These are phyloP conservation scores for Meloidogyne exigua DNA, from an alignment of 1,140 invertebrate species.

Conservation along the genomic window DNA sequence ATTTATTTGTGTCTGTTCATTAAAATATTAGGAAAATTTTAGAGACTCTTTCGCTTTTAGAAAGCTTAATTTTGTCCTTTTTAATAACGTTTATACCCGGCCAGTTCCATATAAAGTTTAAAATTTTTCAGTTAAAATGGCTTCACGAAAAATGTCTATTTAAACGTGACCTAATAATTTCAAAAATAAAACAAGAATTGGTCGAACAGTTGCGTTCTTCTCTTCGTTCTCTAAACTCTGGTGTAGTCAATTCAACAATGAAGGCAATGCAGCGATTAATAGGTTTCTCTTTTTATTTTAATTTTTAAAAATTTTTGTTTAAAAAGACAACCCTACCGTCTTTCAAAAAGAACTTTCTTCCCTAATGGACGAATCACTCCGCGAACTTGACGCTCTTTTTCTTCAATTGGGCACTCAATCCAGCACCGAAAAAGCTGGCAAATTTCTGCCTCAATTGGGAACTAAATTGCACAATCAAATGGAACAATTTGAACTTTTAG, in stretches of 20 bases:
- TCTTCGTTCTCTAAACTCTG: constrained; percentile 32
- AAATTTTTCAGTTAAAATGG: constrained; percentile 33
- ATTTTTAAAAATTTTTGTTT: constrained; percentile 8
- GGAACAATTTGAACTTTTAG: constrained; percentile 59
- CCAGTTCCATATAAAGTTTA: too few relatives aligned
- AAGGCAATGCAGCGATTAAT: constrained; percentile 27
- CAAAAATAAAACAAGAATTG: constrained; percentile 34
- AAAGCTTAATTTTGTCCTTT: too few relatives aligned
- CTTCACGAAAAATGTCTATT: constrained; percentile 47
- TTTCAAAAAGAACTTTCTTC: constrained; percentile 47
- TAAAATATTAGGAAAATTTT: too few relatives aligned
- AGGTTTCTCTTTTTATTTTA: not conserved
- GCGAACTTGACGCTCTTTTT: constrained; percentile 50
- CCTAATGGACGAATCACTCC: constrained; percentile 46
- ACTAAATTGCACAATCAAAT: constrained; percentile 47
- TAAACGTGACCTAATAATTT: constrained; percentile 34
- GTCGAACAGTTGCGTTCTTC: constrained; percentile 44
- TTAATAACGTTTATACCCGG: too few relatives aligned
- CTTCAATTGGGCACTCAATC: constrained; percentile 41
- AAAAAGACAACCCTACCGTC: constrained; percentile 23
- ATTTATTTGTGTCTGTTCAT: too few relatives aligned
- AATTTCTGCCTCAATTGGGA: constrained; percentile 38
- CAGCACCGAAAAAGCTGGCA: constrained; percentile 31
- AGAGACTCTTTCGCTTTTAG: too few relatives aligned
- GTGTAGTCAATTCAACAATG: not conserved